Conservation (phyloP, 2,797 vertebrate genomes). For the Argya squamiceps region DNA sequence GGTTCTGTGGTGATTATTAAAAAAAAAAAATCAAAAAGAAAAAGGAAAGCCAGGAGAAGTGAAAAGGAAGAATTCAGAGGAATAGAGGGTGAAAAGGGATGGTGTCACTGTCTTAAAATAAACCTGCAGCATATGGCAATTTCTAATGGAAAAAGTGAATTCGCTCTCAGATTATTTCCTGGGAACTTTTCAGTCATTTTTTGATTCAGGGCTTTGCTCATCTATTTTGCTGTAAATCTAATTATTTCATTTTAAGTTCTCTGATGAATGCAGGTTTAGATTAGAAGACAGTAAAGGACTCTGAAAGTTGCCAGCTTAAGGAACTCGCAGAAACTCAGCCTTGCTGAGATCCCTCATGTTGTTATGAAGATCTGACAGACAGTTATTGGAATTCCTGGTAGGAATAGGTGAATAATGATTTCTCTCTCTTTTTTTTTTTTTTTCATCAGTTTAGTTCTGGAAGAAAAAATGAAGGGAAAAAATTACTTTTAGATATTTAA, state of each 20-base stretch:
- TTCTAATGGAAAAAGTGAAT: slow-evolving; percentile 5
- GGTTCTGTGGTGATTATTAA: not conserved
- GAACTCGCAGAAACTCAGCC: not conserved
- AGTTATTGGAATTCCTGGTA: slow-evolving; percentile 40
- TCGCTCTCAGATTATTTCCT: not conserved
- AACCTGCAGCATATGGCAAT: not conserved
- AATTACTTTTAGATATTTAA: not conserved
- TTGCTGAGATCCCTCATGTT: slow-evolving; percentile 43
- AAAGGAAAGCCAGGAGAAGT: not conserved
- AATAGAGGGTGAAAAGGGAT: not conserved
- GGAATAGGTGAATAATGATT: not conserved
- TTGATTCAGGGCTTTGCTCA: not conserved
- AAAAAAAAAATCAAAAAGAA: not conserved
- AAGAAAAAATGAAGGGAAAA: not conserved
- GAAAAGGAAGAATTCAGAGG: not conserved
- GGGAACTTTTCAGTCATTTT: not conserved
- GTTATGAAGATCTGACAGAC: slow-evolving; percentile 41
- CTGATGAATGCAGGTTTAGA: slow-evolving; percentile 31
- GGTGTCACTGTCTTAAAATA: not conserved
- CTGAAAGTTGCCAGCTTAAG: slow-evolving; percentile 5
- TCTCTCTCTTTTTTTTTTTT: not conserved
- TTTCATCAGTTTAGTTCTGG: not conserved
- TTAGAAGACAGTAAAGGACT: slow-evolving; percentile 14
- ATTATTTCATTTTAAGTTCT: slow-evolving; percentile 5
- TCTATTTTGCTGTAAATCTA: slow-evolving; percentile 6